phyloP scores from a whole-genome alignment of 2,797 vertebrate genomes.

The Vespertilio murinus region DNA sequence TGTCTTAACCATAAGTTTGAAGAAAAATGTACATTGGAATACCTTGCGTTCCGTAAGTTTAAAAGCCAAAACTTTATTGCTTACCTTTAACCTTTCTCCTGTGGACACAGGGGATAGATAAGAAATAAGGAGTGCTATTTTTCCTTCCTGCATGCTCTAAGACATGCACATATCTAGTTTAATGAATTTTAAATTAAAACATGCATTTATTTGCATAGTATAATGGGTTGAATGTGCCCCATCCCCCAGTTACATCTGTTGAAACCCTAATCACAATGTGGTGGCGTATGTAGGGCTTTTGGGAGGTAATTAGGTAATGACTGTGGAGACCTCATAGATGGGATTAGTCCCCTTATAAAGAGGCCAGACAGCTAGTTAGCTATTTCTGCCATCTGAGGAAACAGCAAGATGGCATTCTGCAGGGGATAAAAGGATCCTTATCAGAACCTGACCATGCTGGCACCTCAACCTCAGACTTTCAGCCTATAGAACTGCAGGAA shows the following conservation, averaged over 20 bases:
- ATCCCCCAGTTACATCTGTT: background rate
- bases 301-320: background rate
- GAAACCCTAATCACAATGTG: background rate
- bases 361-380: background rate
- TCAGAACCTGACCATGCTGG: background rate
- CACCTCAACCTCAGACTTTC: background rate
- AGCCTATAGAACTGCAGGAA: background rate
- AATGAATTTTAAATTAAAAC: constrained; percentile 41
- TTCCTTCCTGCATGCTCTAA: background rate
- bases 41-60: background rate
- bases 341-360: background rate
- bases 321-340: background rate
- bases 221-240: background rate
- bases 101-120: background rate
- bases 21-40: background rate
- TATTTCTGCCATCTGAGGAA: background rate
- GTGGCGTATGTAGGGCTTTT: background rate
- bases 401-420: background rate
- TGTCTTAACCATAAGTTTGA: background rate
- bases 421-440: background rate
- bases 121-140: background rate
- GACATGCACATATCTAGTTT: background rate
- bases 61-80: background rate
- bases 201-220: background rate
- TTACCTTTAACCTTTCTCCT: background rate